phyloP scores from a whole-genome alignment of 2,797 vertebrate species.

The Mormyrops boulengeri region DNA sequence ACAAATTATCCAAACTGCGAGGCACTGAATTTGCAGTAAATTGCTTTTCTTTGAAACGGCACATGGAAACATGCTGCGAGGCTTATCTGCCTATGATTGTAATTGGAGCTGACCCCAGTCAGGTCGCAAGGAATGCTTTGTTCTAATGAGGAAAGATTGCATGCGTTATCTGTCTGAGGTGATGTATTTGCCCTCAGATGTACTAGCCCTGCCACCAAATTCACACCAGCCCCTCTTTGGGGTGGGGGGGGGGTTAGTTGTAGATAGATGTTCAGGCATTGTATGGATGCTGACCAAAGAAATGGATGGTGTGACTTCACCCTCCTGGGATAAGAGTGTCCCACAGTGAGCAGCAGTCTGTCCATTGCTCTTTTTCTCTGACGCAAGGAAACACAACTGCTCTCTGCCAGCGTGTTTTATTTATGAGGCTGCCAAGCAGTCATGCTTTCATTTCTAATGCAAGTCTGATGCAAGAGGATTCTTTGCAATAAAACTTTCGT shows the following conservation, averaged over 20 bases:
- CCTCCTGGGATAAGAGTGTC: not conserved
- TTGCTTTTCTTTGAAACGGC: not conserved
- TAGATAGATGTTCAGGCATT: not conserved
- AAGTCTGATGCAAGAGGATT: constrained; percentile 18
- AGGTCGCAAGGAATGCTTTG: not conserved
- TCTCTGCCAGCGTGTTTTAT: constrained; percentile 15
- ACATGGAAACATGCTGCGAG: not conserved
- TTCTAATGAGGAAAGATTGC: not conserved
- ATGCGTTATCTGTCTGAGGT: not conserved
- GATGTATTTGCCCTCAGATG: not conserved
- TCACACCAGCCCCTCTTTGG: not conserved
- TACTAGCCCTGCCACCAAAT: not conserved
- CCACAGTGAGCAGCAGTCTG: not conserved
- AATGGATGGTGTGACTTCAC: not conserved
- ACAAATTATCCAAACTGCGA: not conserved
- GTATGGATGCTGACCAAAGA: not conserved
- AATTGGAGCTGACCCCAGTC: not conserved
- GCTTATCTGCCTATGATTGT: not conserved
- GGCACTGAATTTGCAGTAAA: not conserved
- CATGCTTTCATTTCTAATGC: constrained; percentile 18
- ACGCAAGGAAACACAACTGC: constrained; percentile 5
- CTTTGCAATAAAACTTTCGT: constrained; percentile 4
- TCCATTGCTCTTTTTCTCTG: not conserved
- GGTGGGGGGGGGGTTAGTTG: not conserved
- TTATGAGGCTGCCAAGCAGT: constrained; percentile 12